Conservation (phyloP, 2,888 invertebrate genomes). For the Theodoxus fluviatilis region DNA sequence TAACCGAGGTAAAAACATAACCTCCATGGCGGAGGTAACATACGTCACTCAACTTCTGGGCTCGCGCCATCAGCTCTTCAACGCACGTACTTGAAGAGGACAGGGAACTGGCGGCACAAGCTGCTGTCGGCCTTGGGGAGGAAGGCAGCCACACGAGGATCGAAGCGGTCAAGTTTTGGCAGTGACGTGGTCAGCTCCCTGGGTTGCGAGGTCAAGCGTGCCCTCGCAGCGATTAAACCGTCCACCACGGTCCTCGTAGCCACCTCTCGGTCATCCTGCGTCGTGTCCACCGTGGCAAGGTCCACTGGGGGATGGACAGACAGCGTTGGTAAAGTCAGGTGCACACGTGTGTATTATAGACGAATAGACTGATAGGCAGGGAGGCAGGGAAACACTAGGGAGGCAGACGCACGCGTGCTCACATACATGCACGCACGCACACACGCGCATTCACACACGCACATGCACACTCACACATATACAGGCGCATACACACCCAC, state of each 20-base stretch:
- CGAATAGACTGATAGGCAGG: conserved; percentile 3
- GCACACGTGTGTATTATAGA: too few relatives aligned
- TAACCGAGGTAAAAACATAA: too few relatives aligned
- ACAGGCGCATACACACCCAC: too few relatives aligned
- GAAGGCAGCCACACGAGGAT: conserved; percentile 4
- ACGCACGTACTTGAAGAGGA: conserved; percentile 40
- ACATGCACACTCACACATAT: too few relatives aligned
- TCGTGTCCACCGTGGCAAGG: conserved; percentile 78
- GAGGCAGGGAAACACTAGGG: conserved; percentile 4
- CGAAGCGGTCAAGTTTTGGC: background rate
- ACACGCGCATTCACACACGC: too few relatives aligned
- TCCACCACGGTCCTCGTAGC: conserved; percentile 94
- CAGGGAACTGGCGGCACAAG: conserved; percentile 41
- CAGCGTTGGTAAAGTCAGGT: background rate
- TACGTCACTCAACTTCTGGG: too few relatives aligned
- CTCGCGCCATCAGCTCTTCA: too few relatives aligned
- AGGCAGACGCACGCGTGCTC: too few relatives aligned
- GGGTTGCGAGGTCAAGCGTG: background rate
- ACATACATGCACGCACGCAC: too few relatives aligned
- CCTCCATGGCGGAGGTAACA: too few relatives aligned
- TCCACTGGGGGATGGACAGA: conserved; percentile 71
- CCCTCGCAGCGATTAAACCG: conserved; percentile 78
- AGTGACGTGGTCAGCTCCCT: too few relatives aligned
- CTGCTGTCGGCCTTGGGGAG: conserved; percentile 34
- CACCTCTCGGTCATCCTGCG: conserved; percentile 87